Base-by-base conservation (phyloP, 2,797 vertebrate genomes). In the Chanos chanos region DNA sequence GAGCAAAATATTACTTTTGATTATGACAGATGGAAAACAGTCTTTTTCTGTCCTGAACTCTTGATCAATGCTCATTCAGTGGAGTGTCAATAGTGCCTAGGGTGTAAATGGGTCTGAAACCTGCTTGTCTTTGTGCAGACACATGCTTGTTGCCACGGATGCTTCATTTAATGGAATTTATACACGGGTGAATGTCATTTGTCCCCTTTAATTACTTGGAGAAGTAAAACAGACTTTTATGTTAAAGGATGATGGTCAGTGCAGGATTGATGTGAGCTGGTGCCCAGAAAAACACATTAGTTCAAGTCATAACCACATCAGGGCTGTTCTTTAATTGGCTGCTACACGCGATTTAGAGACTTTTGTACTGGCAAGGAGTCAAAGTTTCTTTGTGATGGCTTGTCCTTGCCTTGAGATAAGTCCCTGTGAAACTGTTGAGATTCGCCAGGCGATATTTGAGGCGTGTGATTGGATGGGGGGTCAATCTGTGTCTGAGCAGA, bases 151-250 rank as follows among this genome's bases (percentile, higher is more conserved):
- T 69, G 61, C 70, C 45, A 59, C 78, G 77, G 77, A 66, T 75
- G 80, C 77, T 81, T 76, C 58, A 77, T 83, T 75, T 84, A 74
- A 71, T 85, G 90, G 88, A 59, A 72, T 73, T 56, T 61, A 49
- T 54, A 7, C 27, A 16, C 24, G 56, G 41, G 64, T 80, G 81
- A 75, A 71, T 77, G 71, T 87, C 74, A 66, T 85, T 73, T 77
- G 75, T 87, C 79, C 76, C 63, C 81, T 86, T 77, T 87, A 86
- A 83, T 84, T 84, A 76, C 77, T 77, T 81, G 82, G 64, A 65
- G 71, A 43, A n/a, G 64, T 67, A 73, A 77, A 68, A 84, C 86
- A 86, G 79, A 85, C 86, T 86, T 84, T 87, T 81, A 85, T 83
- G 79, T 76, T 76, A 67, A 74, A 76, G 77, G 81, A 77, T 74